Evolutionary conservation across 2,888 invertebrate genomes (phyloP), one percentile per base, ranked within the genome.

Genomic region (Lycocerus yunnanus): DNA sequence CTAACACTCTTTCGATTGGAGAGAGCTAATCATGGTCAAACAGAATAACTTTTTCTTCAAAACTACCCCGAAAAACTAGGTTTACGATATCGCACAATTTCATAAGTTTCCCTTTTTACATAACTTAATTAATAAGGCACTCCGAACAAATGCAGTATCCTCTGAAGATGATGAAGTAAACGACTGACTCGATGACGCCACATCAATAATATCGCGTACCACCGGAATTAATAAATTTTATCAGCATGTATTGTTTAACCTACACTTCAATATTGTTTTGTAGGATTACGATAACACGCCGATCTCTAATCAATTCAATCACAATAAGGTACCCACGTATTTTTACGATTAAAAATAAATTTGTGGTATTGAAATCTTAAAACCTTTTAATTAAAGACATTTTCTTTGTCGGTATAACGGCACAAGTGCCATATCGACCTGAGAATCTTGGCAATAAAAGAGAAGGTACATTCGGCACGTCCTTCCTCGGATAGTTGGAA

Each of bases 181-280:
- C 43, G 43, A 43, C 43, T 43, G 43, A n/a, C 43, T 43, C 11
- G 6, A n/a, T 43, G 43, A 43, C 43, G 43, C 43, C 43, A 43
- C 43, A 43, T 43, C 43, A 43, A 43, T 43, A 43, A 43, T 43
- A 43, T 43, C 63, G 70, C 65, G 43, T 70, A 70, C 70, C 58
- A 70, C 65, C 58, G 58, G 65, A 70, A 70, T 70, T 70, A 70
- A 70, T 70, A 70, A 70, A 69, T 43, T 13, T 70, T 70, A 70
- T 70, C 70, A 70, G 70, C 58, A 27, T 27, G 60, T 63, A 60
- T 60, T 72, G 72, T 72, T 72, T 72, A 61, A 61, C 72, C 60
- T 67, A 58, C 72, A 72, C 72, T 72, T 43, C 43, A 66, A 67
- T 16, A 27, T 24, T 27, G 58, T 20, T 67, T 15, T 14, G 24